Base-by-base conservation (phyloP, 2,113 vertebrate species). In the Oxygymnocypris stewartii region DNA sequence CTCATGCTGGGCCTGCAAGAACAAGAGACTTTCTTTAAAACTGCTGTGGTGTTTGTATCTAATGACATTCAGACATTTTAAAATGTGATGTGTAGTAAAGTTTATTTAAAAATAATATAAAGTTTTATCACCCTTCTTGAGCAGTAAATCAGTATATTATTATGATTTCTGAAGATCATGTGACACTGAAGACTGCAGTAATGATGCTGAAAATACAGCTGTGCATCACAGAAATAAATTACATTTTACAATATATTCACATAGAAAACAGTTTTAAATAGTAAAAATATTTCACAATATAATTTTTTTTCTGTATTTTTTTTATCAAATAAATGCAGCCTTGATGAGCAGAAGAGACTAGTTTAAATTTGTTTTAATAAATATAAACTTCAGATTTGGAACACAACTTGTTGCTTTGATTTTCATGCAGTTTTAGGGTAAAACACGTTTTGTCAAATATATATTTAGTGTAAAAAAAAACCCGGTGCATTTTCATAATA, bases 1-100 rank as follows among this genome's bases (percentile, higher is more conserved):
- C 91, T 92, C 80, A 99, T 88, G 74, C 90, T 92, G 0, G 96
- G 96, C 79, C 98, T 99, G 90, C 2, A 5, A 1, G 37, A 25
- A 59, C 31, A 28, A 57, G 31, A 61, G 9, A 59, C 20, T 59
- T 23, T 59, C 20, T 59, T 59, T 59, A 59, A 59, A 59, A 59
- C 20, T 59, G 20, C 57, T 59, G 18, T 23, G 57, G 57, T n/a
- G 9, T 61, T 61, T 61, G 57, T 61, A n/a, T n/a, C 23, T n/a
- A 4, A 61, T 61, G 9, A 4, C 23, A 61, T 61, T 59, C 20
- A 59, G 54, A 59, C 6, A 57, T 20, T 7, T 57, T 20, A 6
- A 54, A 54, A 2, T 54, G 51, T 54, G 51, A 54, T 54, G 51
- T 47, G 3, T 12, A 47, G 44, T 47, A 12, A 12, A 47, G 3